Evolutionary conservation across 2,113 vertebrate species (phyloP).

Genomic region (Blennius ocellaris): DNA sequence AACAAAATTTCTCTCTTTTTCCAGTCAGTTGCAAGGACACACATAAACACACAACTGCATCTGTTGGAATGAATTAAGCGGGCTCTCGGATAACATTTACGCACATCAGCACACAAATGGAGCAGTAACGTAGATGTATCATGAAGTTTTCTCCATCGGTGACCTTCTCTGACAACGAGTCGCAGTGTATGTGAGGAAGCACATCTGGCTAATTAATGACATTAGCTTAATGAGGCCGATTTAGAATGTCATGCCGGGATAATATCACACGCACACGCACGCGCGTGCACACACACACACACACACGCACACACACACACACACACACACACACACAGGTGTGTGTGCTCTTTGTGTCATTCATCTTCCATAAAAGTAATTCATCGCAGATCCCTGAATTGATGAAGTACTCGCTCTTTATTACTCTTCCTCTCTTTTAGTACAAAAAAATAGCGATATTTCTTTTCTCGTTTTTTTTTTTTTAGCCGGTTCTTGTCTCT

Average conservation of each 20-base stretch:
- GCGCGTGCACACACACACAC: constrained; percentile 27
- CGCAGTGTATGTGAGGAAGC: constrained; percentile 48
- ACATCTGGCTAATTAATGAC: constrained; percentile 81
- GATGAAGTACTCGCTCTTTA: constrained; percentile 45
- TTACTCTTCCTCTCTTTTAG: constrained; percentile 28
- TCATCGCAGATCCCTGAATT: constrained; percentile 58
- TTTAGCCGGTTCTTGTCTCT: constrained; percentile 52
- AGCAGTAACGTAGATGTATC: constrained; percentile 44
- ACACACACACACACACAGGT: constrained; percentile 23
- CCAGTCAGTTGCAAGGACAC: neutral
- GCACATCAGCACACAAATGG: constrained; percentile 46
- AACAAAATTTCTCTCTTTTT: neutral
- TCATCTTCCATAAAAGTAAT: constrained; percentile 59
- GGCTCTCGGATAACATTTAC: constrained; percentile 39
- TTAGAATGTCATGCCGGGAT: constrained; percentile 73
- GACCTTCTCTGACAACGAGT: constrained; percentile 70
- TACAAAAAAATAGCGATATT: neutral
- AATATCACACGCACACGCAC: constrained; percentile 48
- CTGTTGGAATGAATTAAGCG: constrained; percentile 10
- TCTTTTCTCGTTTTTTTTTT: constrained; percentile 32
- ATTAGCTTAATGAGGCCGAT: constrained; percentile 80
- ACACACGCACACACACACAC: constrained; percentile 31
- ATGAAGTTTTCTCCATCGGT: constrained; percentile 54
- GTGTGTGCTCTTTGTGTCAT: constrained; percentile 26
- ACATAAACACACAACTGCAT: constrained; percentile 14